These are phyloP conservation scores for Rhombomys opimus DNA, from an alignment of 2,113 vertebrate species.

Conservation along the genomic window DNA sequence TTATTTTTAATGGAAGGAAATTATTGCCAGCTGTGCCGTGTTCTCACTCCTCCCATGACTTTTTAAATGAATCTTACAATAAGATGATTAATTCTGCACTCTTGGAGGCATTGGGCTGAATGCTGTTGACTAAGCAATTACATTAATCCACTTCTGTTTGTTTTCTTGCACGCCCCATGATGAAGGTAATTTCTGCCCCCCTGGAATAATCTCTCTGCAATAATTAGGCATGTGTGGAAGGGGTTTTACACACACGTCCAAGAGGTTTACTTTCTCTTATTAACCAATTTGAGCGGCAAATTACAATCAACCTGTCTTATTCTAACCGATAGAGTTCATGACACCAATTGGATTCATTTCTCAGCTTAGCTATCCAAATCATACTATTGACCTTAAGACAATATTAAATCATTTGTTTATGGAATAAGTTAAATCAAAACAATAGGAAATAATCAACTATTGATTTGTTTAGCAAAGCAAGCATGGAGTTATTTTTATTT, in stretches of 20 bases:
- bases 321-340: slow-evolving; percentile 51
- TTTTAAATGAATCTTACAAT: slow-evolving; percentile 90
- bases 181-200: slow-evolving; percentile 83
- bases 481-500: background rate
- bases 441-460: background rate
- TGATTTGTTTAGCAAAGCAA: background rate
- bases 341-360: background rate
- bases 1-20: slow-evolving; percentile 93
- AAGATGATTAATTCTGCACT: slow-evolving; percentile 93
- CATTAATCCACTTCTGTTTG: slow-evolving; percentile 92
- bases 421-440: slow-evolving; percentile 15
- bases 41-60: slow-evolving; percentile 91
- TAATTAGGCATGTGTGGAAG: slow-evolving; percentile 76
- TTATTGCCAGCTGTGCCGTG: slow-evolving; percentile 93
- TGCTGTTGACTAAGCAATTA: slow-evolving; percentile 92
- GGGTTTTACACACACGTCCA: slow-evolving; percentile 72
- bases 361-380: background rate
- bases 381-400: background rate
- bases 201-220: slow-evolving; percentile 74
- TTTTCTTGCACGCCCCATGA: slow-evolving; percentile 88
- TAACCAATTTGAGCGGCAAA: slow-evolving; percentile 69
- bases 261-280: slow-evolving; percentile 51
- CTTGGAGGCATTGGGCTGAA: slow-evolving; percentile 84
- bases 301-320: slow-evolving; percentile 63
- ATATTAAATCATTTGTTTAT: background rate